Base-by-base conservation (phyloP, 1,140 invertebrate species). In the Bursaphelenchus mucronatus region DNA sequence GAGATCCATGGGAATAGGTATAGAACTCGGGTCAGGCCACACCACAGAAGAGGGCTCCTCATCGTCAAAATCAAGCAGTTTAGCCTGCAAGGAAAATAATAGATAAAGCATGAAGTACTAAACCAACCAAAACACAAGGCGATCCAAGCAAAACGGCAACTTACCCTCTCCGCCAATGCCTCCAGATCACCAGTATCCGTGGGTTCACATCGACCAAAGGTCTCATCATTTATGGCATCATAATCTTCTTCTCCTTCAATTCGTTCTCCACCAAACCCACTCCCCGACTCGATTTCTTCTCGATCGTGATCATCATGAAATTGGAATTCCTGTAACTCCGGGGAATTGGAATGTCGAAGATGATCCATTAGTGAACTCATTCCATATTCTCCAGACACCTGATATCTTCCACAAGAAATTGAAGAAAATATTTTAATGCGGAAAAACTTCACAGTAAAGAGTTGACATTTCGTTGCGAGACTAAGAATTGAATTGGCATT, bases 161-260 rank as follows among this genome's bases (percentile, higher is more conserved):
- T 11, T 17, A 73, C 74, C 19, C 63, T 54, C 47, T 59, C 72
- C 13, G 71, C 58, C 46, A 73, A 71, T 13, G 47, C 46, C 11
- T 62, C 69, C 19, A 73, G 50, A 52, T 67, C 71, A 52, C 57
- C 46, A 17, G 58, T 9, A 10, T 46, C 13, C 7, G 50, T 58
- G 17, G 53, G 30, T 17, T 51, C 49, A 45, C 51, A 56, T 9
- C 39, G 56, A 7, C 71, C 71, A 45, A 73, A 73, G 3, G 71
- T 73, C 53, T 73, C 71, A 54, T 73, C 71, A 50, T 73, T 73
- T 6, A 76, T 66, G 7, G 74, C 68, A 76, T 73, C 74, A 72
- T 72, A 72, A 17, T 62, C 55, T 19, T 76, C 74, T 45, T 76
- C 73, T 47, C 65, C 71, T 15, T 63, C 49, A n/a, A 67, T 68